Percentiles rank a stretch among this genome's conserved stretches.
Conservation (phyloP, 2,797 vertebrate genomes). For the Holocentrus rufus region DNA sequence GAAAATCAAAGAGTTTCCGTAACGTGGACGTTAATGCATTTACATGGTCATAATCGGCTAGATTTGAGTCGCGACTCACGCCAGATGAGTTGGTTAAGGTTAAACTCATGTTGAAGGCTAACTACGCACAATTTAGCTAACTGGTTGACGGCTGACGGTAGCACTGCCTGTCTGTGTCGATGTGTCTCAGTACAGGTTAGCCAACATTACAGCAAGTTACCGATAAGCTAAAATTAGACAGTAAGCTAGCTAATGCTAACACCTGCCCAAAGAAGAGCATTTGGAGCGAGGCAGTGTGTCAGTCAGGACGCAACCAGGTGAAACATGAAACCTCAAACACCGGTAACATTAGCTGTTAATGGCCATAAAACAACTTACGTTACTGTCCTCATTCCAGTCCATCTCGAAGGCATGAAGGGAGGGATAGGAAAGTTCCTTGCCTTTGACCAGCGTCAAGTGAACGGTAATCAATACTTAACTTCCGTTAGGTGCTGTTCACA, state of each 20-base stretch:
- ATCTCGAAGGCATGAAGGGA: constrained; percentile 67
- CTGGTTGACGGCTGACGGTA: neutral
- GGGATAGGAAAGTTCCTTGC: constrained; percentile 54
- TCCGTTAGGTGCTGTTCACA: constrained; percentile 48
- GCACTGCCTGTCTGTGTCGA: neutral
- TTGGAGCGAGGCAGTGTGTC: no score
- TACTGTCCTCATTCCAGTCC: constrained; percentile 67
- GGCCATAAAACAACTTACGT: constrained; percentile 50
- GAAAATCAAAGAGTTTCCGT: constrained; percentile 5
- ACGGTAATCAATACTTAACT: neutral
- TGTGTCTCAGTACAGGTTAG: constrained; percentile 22
- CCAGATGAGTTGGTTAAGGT: neutral
- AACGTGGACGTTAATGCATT: constrained; percentile 1
- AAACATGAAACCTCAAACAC: rapidly evolving
- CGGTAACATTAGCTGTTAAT: neutral
- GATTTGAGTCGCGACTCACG: neutral
- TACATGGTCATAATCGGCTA: neutral
- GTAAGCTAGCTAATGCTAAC: constrained; percentile 44
- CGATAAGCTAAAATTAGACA: neutral
- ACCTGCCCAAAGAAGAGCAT: neutral
- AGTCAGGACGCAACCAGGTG: rapidly evolving
- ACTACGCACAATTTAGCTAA: neutral
- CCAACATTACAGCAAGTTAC: constrained; percentile 14
- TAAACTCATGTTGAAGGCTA: constrained; percentile 1
- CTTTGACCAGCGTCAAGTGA: neutral